Evolutionary conservation across 2,797 vertebrate genomes (phyloP).

Genomic region (Rallus crepitans): DNA sequence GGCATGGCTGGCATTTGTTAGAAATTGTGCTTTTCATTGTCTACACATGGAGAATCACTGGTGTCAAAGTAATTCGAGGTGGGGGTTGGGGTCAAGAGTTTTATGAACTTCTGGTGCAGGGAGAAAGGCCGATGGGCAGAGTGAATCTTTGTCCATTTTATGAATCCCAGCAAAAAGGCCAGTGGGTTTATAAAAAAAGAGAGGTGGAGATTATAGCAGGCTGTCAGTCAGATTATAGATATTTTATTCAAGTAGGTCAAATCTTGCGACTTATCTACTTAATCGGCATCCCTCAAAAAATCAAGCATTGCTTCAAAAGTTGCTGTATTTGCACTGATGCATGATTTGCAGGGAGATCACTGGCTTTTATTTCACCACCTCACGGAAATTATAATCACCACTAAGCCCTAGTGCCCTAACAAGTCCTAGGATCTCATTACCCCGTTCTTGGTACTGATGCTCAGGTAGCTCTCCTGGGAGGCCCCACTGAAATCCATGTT

Average conservation of each 20-base stretch:
- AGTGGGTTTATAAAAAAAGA: background rate
- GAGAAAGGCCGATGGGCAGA: background rate
- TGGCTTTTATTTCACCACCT: constrained; percentile 14
- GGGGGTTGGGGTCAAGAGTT: background rate
- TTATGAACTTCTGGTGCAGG: background rate
- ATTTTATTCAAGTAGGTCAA: constrained; percentile 53
- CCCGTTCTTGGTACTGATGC: background rate
- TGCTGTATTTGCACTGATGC: background rate
- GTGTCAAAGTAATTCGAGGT: background rate
- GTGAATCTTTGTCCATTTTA: background rate
- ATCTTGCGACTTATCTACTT: constrained; percentile 8
- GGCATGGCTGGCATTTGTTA: background rate
- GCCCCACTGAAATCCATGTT: background rate
- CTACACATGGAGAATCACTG: background rate
- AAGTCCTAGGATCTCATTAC: constrained; percentile 12
- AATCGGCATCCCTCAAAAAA: constrained; percentile 8
- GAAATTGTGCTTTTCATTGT: background rate
- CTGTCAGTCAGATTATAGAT: constrained; percentile 24
- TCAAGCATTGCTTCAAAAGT: constrained; percentile 12
- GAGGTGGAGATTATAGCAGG: background rate
- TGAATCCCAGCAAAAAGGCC: background rate
- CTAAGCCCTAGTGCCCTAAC: constrained; percentile 8
- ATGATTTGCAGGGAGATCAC: background rate
- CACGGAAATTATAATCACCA: background rate
- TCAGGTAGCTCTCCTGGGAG: background rate